phyloP scores from a whole-genome alignment of 2,113 vertebrate genomes.

The Excalfactoria chinensis region DNA sequence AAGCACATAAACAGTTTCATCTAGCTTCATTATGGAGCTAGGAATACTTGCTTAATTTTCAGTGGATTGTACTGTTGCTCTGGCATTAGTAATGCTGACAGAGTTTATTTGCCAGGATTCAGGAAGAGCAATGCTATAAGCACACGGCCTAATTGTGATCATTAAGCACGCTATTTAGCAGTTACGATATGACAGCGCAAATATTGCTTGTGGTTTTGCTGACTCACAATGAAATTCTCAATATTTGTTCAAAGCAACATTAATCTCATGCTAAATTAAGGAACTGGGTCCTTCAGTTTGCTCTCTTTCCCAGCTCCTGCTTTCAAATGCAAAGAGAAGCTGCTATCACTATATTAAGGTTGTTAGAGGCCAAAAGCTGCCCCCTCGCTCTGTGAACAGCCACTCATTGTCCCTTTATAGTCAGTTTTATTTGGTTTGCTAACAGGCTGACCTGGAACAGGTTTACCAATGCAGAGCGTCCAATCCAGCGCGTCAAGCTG shows the following conservation, averaged over 20 bases:
- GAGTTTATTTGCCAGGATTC: slow-evolving; percentile 7
- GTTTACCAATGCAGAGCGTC: background rate
- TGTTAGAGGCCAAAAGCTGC: background rate
- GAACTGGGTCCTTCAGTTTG: background rate
- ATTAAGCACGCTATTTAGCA: slow-evolving; percentile 15
- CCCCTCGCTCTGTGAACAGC: background rate
- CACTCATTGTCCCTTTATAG: background rate
- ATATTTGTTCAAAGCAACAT: slow-evolving; percentile 33
- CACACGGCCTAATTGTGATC: slow-evolving; percentile 10
- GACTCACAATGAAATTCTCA: slow-evolving; percentile 38
- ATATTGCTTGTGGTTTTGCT: slow-evolving; percentile 22
- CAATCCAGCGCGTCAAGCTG: rapidly evolving
- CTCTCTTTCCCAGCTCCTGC: background rate
- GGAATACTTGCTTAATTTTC: slow-evolving; percentile 39
- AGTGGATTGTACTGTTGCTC: slow-evolving; percentile 14
- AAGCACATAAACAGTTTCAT: slow-evolving; percentile 58
- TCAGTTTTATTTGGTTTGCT: background rate
- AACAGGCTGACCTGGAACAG: background rate
- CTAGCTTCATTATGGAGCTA: background rate
- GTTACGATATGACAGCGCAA: slow-evolving; percentile 40
- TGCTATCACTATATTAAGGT: background rate
- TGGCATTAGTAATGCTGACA: slow-evolving; percentile 1
- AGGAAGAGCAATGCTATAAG: slow-evolving; percentile 16
- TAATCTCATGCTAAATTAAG: background rate
- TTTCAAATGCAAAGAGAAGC: background rate